Base-by-base conservation (phyloP, 2,797 vertebrate species). In the Smutsia gigantea region DNA sequence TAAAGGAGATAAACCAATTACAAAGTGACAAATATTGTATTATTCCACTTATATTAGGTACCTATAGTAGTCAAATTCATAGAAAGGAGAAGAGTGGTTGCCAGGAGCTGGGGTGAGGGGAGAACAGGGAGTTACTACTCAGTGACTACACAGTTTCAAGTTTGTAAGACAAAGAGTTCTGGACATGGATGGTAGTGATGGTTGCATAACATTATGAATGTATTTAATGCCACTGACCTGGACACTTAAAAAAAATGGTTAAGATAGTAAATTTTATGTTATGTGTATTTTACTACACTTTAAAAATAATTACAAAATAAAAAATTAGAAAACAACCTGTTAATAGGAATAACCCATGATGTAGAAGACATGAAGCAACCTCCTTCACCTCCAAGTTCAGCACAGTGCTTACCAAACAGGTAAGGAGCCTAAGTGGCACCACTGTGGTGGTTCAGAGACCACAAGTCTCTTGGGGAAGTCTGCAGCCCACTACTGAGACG, bases 81-180 rank as follows among this genome's bases (percentile, higher is more conserved):
- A 53, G 71, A 75, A 68, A 87, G 17, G 42, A 64, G 53, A 92
- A 78, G 55, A 46, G 25, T 87, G 34, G 37, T 55, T 83, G 17
- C 21, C 64, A 55, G 39, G 10, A 46, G 14, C 17, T 77, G 3
- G 7, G n/a, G 15, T 7, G 31, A 68, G 23, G 14, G 27, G 25
- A 17, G 14, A 74, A 92, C 51, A 12, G 37, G 37, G 34, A 63
- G n/a, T 37, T 79, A 87, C 15, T 90, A 39, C 29, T 59, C 9
- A 61, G 53, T 17, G 25, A 10, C 21, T 53, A 19, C 12, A 82
- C 69, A 75, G 21, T 72, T 88, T 81, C 51, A 87, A 55, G 63
- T 93, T 88, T 68, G 18, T n/a, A 91, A 91, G 37, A 74, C 61
- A 21, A 79, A 79, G 27, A 75, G 8, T 88, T 87, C 10, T 95